A percentile compares a stretch with the other conserved stretches of the same genome.
These are phyloP conservation scores for Callosobruchus maculatus DNA, from an alignment of 2,888 invertebrate genomes.

Conservation along the genomic window DNA sequence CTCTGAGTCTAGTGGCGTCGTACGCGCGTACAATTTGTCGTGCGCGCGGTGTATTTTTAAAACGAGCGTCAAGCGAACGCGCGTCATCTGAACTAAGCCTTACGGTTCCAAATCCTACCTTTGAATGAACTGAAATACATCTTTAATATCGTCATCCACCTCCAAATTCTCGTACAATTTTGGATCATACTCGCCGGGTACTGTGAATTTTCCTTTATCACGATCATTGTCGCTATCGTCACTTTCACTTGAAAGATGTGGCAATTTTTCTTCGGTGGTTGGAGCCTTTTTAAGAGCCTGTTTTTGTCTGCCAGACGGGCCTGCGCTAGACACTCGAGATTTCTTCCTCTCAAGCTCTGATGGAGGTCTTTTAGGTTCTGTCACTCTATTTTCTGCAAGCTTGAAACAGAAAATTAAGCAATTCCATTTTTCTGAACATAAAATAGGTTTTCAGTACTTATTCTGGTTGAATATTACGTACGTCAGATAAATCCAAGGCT, in stretches of 20 bases:
- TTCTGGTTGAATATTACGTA: slow-evolving; percentile 4
- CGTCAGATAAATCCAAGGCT: background rate
- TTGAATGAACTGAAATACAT: slow-evolving; percentile 88
- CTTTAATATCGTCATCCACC: slow-evolving; percentile 81
- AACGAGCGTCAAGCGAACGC: no score
- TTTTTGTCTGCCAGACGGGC: slow-evolving; percentile 32
- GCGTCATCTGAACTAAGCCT: no score
- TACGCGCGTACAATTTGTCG: no score
- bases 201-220: slow-evolving; percentile 20
- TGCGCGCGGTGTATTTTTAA: no score
- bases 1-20: no score
- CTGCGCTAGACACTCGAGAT: slow-evolving; percentile 22
- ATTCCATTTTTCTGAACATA: no score
- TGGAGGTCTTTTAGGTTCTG: background rate
- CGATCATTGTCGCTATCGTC: slow-evolving; percentile 40
- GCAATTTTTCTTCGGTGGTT: slow-evolving; percentile 14
- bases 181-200: slow-evolving; percentile 69
- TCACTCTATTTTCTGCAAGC: background rate
- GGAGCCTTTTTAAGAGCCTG: slow-evolving; percentile 17
- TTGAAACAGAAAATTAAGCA: background rate
- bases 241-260: slow-evolving; percentile 25
- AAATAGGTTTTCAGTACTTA: background rate
- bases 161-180: slow-evolving; percentile 78
- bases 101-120: slow-evolving; percentile 60
- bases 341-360: background rate